Evolutionary conservation across 2,797 vertebrate species (phyloP).

Genomic region (Tenualosa thibaudeaui): DNA sequence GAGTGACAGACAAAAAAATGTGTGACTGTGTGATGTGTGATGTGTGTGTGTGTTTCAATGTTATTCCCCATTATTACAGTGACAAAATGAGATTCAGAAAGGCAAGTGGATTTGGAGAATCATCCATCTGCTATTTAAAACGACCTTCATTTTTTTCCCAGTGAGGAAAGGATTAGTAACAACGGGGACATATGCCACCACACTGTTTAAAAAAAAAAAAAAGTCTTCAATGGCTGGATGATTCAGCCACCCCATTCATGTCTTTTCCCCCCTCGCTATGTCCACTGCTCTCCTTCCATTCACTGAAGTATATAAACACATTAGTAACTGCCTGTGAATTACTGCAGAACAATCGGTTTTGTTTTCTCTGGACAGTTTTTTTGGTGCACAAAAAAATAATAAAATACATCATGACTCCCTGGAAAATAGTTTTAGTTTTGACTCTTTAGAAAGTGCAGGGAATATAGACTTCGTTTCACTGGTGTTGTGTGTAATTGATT

Average conservation of each 20-base stretch:
- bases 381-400: neutral
- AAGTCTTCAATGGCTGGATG: conserved; percentile 58
- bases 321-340: neutral
- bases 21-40: neutral
- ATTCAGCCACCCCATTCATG: neutral
- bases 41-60: neutral
- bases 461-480: conserved; percentile 45
- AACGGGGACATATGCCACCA: conserved; percentile 75
- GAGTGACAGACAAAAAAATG: neutral
- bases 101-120: conserved; percentile 79
- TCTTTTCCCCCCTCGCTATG: no score
- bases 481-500: conserved; percentile 66
- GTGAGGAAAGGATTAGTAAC: conserved; percentile 74
- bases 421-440: conserved; percentile 25
- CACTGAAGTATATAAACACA: neutral
- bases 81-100: conserved; percentile 68
- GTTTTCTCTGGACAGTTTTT: neutral
- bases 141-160: conserved; percentile 73
- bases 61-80: neutral
- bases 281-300: neutral
- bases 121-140: conserved; percentile 73
- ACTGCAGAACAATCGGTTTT: neutral
- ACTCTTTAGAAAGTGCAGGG: conserved; percentile 42
- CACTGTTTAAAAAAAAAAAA: conserved; percentile 57
- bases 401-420: conserved; percentile 1